Conservation (phyloP, 2,888 invertebrate species). For the Mellilla xanthometata region DNA sequence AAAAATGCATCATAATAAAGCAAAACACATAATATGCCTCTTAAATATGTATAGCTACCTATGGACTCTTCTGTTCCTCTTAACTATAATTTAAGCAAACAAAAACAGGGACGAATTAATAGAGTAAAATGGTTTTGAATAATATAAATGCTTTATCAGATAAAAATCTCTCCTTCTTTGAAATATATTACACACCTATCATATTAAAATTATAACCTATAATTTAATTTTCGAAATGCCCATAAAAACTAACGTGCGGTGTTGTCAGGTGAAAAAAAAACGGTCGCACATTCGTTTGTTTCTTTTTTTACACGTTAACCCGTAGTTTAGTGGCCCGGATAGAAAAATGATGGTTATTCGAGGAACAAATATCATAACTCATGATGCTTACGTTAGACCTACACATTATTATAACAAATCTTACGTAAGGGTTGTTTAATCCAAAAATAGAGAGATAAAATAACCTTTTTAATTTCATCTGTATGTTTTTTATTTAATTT, state of each 20-base stretch:
- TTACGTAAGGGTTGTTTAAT: too few relatives aligned
- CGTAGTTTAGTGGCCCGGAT: constrained; percentile 62
- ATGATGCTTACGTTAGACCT: constrained; percentile 21
- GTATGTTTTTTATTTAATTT: too few relatives aligned
- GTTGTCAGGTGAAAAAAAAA: constrained; percentile 74
- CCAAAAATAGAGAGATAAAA: too few relatives aligned
- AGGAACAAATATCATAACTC: constrained; percentile 64
- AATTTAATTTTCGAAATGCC: constrained; percentile 79
- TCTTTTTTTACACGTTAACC: constrained; percentile 52
- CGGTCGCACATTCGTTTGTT: constrained; percentile 70
- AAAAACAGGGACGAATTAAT: constrained; percentile 37
- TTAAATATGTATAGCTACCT: too few relatives aligned
- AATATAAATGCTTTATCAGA: constrained; percentile 59
- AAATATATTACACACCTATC: constrained; percentile 79
- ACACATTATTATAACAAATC: neutral
- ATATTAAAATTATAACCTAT: constrained; percentile 81
- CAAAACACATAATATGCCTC: too few relatives aligned
- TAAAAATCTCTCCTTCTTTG: constrained; percentile 65
- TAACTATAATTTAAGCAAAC: constrained; percentile 36
- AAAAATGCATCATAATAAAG: too few relatives aligned
- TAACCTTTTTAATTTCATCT: too few relatives aligned
- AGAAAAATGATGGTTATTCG: constrained; percentile 65
- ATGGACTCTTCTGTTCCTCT: too few relatives aligned
- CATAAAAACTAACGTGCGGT: constrained; percentile 68
- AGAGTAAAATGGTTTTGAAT: constrained; percentile 38